phyloP scores from a whole-genome alignment of 2,888 invertebrate species.

The Amiota minor region DNA sequence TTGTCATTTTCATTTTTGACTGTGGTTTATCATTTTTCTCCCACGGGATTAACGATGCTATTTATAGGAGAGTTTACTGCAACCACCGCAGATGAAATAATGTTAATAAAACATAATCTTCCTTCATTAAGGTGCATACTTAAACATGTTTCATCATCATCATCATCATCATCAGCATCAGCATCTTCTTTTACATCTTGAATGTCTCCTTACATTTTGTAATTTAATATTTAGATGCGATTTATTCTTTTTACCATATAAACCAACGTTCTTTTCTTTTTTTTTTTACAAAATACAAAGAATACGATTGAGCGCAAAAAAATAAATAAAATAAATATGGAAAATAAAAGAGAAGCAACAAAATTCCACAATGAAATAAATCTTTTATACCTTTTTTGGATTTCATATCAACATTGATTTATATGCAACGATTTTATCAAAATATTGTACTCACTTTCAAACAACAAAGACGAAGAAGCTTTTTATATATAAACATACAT shows the following conservation, averaged over 20 bases:
- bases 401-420: slow-evolving; percentile 70
- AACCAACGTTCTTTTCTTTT: not conserved
- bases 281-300: slow-evolving; percentile 9
- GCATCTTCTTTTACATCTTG: too few species aligned
- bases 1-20: slow-evolving; percentile 25
- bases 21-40: slow-evolving; percentile 8
- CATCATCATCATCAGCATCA: too few species aligned
- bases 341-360: slow-evolving; percentile 14
- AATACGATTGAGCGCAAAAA: not conserved
- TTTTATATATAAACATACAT: not conserved
- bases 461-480: not conserved
- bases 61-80: not conserved
- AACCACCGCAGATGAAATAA: not conserved
- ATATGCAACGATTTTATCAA: slow-evolving; percentile 69
- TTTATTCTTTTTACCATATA: not conserved
- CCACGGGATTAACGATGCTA: not conserved
- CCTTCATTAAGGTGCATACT: too few species aligned
- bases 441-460: slow-evolving; percentile 44
- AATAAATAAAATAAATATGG: slow-evolving; percentile 16
- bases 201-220: too few species aligned
- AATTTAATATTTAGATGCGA: slow-evolving; percentile 13
- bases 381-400: slow-evolving; percentile 67
- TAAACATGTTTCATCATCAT: too few species aligned
- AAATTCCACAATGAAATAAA: slow-evolving; percentile 55
- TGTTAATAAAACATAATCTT: too few species aligned